Conservation (phyloP, 2,113 vertebrate genomes). For the Melanocharis versteri region DNA sequence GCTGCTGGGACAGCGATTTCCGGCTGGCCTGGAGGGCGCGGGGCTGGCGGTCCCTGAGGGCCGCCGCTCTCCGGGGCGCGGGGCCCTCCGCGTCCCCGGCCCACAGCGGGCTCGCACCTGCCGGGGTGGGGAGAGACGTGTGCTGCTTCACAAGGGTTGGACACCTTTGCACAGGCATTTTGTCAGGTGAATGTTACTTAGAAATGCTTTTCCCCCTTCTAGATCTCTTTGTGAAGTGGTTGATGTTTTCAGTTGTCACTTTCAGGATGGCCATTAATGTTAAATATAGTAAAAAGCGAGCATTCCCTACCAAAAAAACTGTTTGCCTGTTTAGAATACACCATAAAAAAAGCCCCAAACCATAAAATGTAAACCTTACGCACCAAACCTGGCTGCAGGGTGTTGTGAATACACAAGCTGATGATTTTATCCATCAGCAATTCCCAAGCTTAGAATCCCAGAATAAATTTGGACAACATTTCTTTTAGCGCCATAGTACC, state of each 20-base stretch:
- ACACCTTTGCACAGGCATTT: rapidly evolving
- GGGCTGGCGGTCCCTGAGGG: constrained; percentile 37
- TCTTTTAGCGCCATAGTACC: not conserved
- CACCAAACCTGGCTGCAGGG: not conserved
- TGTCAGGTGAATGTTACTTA: not conserved
- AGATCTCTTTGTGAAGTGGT: not conserved
- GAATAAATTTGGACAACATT: not conserved
- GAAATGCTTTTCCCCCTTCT: not conserved
- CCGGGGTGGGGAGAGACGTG: not conserved
- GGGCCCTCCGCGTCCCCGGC: constrained; percentile 70
- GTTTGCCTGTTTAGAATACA: not conserved
- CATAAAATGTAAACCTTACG: not conserved
- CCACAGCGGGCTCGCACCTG: constrained; percentile 83
- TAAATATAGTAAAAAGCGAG: not conserved
- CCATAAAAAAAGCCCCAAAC: not conserved
- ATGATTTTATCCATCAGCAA: not conserved
- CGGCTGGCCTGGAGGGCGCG: constrained; percentile 73
- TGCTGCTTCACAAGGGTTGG: rapidly evolving
- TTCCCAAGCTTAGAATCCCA: not conserved
- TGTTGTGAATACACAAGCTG: not conserved
- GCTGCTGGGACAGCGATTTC: constrained; percentile 89
- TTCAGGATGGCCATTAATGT: not conserved
- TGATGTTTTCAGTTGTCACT: not conserved
- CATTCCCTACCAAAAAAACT: not conserved
- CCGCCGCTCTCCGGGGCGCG: constrained; percentile 40